Evolutionary conservation across 1,140 invertebrate genomes (phyloP), one percentile per base, ranked within the genome.

Genomic region (Leptinotarsa texana): DNA sequence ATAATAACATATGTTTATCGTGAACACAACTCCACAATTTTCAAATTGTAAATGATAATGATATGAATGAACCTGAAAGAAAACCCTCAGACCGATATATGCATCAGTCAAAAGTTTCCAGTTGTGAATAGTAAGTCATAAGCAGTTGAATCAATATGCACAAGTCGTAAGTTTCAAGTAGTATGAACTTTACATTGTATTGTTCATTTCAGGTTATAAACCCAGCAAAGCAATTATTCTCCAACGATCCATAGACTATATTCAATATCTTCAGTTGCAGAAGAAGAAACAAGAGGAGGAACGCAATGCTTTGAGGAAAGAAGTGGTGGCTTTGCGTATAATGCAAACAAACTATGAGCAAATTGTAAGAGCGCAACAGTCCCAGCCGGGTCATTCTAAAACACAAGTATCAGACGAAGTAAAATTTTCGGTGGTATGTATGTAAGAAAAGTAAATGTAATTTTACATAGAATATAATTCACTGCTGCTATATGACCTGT

Each of bases 281-380:
- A 95, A 97, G 79, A 93, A 95, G 77, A 95, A 97, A 80, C 94
- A 98, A 83, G 96, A 98, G 82, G 94, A 96, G 27, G 95, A 98
- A 82, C 87, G 96, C 63, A 95, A 96, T 82, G 93, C 93, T 1
- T 85, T 99, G n/a, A 89, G 96, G 18, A 99, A 98, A 87, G 97
- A 98, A 87, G 96, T 98, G 1, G 92, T 97, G 13, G 97, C 96
- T 0, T 86, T 98, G 68, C 90, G 95, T 68, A 98, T 98, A 62
- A 95, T 96, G 92, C 94, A 93, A 84, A 92, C 93, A 1, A 98
- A 98, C 85, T 98, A 98, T 85, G 96, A 98, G 83, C 94, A 96
- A 82, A 97, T 99, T 84, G 94, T 98, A 5, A 96, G 96, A 87
- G 95, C 96, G 24, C 96, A 98, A 84, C 96, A 98, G 83, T 93